A percentile compares a stretch with the other conserved stretches of the same genome.
phyloP scores from a whole-genome alignment of 2,113 vertebrate genomes.

The Brachypodius melanocephalos region DNA sequence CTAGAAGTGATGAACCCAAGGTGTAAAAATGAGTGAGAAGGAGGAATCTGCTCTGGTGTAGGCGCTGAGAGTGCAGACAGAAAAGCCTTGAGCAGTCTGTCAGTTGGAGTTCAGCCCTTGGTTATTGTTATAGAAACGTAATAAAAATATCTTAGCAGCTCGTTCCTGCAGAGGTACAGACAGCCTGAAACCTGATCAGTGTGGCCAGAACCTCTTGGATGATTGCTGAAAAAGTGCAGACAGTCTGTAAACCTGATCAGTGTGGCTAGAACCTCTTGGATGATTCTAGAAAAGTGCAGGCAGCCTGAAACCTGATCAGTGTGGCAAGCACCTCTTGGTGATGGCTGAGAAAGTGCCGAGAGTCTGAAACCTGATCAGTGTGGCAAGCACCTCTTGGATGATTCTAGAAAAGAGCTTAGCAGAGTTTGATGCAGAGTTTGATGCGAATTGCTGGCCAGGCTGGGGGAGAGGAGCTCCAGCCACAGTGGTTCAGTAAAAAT shows the following conservation, averaged over 20 bases:
- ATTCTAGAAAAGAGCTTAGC: background rate
- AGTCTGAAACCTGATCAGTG: too few relatives aligned
- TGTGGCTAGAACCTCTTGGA: background rate
- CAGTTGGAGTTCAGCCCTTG: background rate
- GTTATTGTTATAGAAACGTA: background rate
- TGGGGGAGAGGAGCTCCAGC: background rate
- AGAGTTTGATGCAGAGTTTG: background rate
- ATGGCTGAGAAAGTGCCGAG: too few relatives aligned
- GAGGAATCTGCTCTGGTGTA: background rate
- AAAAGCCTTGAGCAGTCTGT: background rate
- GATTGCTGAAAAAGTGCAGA: background rate
- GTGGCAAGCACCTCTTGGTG: too few relatives aligned
- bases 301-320: too few relatives aligned
- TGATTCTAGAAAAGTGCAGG: background rate
- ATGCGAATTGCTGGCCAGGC: rapidly evolving
- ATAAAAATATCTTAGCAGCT: background rate
- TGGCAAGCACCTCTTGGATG: background rate
- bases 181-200: background rate
- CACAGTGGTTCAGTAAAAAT: rapidly evolving
- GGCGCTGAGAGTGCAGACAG: background rate
- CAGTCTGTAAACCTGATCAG: too few relatives aligned
- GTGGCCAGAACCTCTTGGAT: background rate
- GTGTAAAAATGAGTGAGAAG: background rate
- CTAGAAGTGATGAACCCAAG: background rate
- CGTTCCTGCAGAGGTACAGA: background rate